Evolutionary conservation across 2,113 vertebrate genomes (phyloP).

Genomic region (Aspidoscelis tigris): DNA sequence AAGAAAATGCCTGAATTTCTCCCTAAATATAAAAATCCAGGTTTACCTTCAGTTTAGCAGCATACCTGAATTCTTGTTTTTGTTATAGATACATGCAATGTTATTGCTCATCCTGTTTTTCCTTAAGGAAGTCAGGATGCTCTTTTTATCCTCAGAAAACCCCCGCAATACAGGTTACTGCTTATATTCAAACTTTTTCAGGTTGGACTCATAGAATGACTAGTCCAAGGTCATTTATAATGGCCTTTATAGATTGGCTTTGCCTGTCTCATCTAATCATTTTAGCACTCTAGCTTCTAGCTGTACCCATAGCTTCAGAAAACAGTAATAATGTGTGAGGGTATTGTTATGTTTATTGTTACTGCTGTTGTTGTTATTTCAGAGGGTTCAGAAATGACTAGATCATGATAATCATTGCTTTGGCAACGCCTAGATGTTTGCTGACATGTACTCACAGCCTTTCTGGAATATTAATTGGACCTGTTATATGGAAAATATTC

Average conservation of each 20-base stretch:
- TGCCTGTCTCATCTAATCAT: background rate
- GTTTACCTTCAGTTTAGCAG: slow-evolving; percentile 29
- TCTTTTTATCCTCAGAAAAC: background rate
- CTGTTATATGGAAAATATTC: too few species aligned
- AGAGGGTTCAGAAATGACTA: background rate
- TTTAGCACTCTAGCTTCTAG: background rate
- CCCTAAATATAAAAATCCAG: slow-evolving; percentile 29
- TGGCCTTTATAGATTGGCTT: background rate
- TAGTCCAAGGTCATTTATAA: background rate
- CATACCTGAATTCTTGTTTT: accelerated
- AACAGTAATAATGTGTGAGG: background rate
- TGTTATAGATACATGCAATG: slow-evolving; percentile 1
- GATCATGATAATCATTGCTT: background rate
- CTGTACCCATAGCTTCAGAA: too few species aligned
- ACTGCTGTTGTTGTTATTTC: background rate
- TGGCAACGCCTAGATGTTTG: background rate
- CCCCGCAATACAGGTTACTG: too few species aligned
- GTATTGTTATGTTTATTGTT: too few species aligned
- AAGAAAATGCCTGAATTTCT: slow-evolving; percentile 41
- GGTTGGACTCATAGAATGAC: background rate
- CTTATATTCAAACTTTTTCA: too few species aligned
- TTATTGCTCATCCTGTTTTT: background rate
- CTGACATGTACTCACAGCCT: too few species aligned
- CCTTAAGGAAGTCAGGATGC: background rate
- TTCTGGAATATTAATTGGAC: too few species aligned